Evolutionary conservation across 1,140 invertebrate genomes (phyloP).

Genomic region (Anthonomus grandis): DNA sequence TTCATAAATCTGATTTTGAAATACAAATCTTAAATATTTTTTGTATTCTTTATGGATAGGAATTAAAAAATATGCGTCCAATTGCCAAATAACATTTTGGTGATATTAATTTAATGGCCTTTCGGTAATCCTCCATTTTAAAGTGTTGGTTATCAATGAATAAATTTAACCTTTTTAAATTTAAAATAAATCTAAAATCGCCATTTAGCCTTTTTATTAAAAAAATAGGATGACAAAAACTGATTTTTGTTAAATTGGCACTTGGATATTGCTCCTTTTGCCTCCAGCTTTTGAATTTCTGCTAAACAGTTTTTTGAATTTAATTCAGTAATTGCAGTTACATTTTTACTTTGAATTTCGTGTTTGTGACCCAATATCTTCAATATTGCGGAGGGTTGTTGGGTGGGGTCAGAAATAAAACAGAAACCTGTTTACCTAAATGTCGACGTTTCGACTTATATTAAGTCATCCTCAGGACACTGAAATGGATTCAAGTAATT

Average conservation of each 20-base stretch:
- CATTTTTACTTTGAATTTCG: too few relatives aligned
- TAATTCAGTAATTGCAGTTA: too few relatives aligned
- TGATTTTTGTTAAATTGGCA: background rate
- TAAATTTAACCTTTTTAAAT: background rate
- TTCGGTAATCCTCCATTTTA: conserved; percentile 2
- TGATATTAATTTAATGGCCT: conserved; percentile 22
- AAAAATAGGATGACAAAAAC: background rate
- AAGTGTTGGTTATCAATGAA: background rate
- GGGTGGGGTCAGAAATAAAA: too few relatives aligned
- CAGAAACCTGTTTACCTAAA: too few relatives aligned
- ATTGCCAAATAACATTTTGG: background rate
- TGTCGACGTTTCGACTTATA: too few relatives aligned
- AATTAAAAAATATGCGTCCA: background rate
- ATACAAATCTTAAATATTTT: conserved; percentile 8
- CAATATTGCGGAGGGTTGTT: too few relatives aligned
- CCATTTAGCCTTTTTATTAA: background rate
- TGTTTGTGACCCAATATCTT: too few relatives aligned
- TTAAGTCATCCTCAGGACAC: too few relatives aligned
- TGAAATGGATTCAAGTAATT: too few relatives aligned
- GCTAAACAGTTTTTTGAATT: background rate
- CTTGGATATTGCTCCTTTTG: background rate
- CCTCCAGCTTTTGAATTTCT: background rate
- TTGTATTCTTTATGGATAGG: background rate
- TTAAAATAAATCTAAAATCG: background rate
- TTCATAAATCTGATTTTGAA: background rate